Conservation (phyloP, 2,888 invertebrate genomes). For the Microplitis deprimator region DNA sequence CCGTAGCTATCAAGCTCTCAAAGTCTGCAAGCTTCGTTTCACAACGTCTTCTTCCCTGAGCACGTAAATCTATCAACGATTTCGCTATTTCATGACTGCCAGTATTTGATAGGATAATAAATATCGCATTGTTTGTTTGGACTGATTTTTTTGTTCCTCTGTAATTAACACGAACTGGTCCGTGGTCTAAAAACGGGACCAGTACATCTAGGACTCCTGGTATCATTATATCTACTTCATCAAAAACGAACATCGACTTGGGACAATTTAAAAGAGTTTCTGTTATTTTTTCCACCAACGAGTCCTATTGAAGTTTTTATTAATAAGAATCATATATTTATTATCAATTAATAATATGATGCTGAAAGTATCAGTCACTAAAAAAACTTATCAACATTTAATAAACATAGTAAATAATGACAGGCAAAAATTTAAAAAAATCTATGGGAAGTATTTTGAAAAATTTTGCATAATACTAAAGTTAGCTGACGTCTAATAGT, state of each 20-base stretch:
- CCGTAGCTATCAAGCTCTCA: conserved; percentile 79
- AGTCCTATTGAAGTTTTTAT: conserved; percentile 27
- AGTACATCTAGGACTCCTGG: conserved; percentile 85
- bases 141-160: conserved; percentile 34
- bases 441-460: too few relatives aligned
- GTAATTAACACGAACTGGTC: background rate
- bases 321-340: background rate
- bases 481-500: too few relatives aligned
- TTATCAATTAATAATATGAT: background rate
- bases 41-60: conserved; percentile 75
- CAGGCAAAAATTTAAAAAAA: too few relatives aligned
- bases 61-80: conserved; percentile 76
- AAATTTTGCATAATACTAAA: too few relatives aligned
- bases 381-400: too few relatives aligned
- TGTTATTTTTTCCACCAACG: conserved; percentile 68
- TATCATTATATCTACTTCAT: conserved; percentile 97
- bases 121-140: conserved; percentile 79
- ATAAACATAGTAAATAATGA: too few relatives aligned
- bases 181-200: conserved; percentile 91
- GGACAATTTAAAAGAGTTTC: conserved; percentile 80
- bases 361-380: too few relatives aligned
- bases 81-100: conserved; percentile 83
- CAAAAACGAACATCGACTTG: conserved; percentile 92
- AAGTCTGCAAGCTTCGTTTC: conserved; percentile 80
- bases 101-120: conserved; percentile 92